phyloP scores from a whole-genome alignment of 1,140 invertebrate genomes.

The Pachypsylla venusta region DNA sequence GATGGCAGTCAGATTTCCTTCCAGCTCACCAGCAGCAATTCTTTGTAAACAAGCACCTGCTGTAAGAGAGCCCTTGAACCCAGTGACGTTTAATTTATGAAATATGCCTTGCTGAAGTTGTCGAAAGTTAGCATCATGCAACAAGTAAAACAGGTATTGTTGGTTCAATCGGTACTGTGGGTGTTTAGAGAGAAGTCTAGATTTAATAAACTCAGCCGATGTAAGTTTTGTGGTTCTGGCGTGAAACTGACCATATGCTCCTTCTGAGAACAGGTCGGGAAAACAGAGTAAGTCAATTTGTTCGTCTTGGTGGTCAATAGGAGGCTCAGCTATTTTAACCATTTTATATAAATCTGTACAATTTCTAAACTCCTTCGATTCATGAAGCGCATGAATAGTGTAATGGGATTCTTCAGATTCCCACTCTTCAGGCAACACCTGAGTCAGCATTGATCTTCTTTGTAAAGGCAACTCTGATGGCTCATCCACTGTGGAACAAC shows the following conservation, averaged over 20 bases:
- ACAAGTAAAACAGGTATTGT: conserved; percentile 26
- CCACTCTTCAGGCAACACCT: background rate
- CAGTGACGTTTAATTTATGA: conserved; percentile 27
- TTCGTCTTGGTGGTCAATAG: background rate
- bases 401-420: background rate
- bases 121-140: conserved; percentile 25
- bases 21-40: conserved; percentile 20
- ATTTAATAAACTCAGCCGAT: conserved; percentile 23
- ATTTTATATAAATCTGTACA: background rate
- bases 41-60: conserved; percentile 22
- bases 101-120: conserved; percentile 26
- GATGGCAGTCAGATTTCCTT: conserved; percentile 20
- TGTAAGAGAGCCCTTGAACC: conserved; percentile 20
- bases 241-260: background rate
- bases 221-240: background rate
- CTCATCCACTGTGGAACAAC: background rate
- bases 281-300: background rate
- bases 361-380: background rate
- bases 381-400: background rate
- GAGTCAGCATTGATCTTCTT: background rate
- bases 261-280: background rate
- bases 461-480: background rate
- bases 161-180: conserved; percentile 24
- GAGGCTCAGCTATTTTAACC: background rate
- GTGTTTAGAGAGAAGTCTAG: conserved; percentile 23